Percentiles rank a stretch among this genome's conserved stretches.
These are phyloP conservation scores for Nomada ferruginata DNA, from an alignment of 2,888 invertebrate genomes.

Conservation along the genomic window DNA sequence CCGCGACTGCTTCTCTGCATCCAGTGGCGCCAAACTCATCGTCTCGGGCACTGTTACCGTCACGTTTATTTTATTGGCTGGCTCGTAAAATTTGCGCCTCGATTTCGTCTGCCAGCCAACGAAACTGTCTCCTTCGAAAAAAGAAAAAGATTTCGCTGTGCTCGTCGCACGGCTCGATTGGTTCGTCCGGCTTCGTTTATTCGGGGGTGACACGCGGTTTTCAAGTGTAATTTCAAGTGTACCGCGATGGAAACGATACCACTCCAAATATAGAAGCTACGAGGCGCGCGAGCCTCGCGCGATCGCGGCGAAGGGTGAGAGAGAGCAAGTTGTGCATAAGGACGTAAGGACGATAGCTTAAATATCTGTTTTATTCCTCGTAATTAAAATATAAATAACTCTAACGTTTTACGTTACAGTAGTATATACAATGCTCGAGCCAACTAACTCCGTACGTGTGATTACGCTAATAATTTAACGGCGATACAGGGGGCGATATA, in stretches of 20 bases:
- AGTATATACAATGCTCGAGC: slow-evolving; percentile 57
- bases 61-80: slow-evolving; percentile 44
- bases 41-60: slow-evolving; percentile 48
- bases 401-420: slow-evolving; percentile 54
- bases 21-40: slow-evolving; percentile 64
- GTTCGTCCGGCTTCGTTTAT: slow-evolving; percentile 25
- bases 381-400: slow-evolving; percentile 65
- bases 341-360: slow-evolving; percentile 7
- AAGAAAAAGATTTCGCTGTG: slow-evolving; percentile 1
- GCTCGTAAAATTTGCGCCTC: slow-evolving; percentile 47
- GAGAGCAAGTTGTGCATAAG: not conserved
- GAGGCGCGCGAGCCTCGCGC: not conserved
- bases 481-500: slow-evolving; percentile 49
- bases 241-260: not conserved
- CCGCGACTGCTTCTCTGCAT: slow-evolving; percentile 65
- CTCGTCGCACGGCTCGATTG: not conserved
- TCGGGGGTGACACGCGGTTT: not conserved
- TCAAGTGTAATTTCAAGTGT: slow-evolving; percentile 15
- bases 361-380: slow-evolving; percentile 57
- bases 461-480: slow-evolving; percentile 68
- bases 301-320: not conserved
- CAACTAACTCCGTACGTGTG: slow-evolving; percentile 40
- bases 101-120: slow-evolving; percentile 11
- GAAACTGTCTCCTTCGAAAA: slow-evolving; percentile 5
- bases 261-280: slow-evolving; percentile 5